These are phyloP conservation scores for Oncorhynchus keta DNA, from an alignment of 2,113 vertebrate genomes.

Conservation along the genomic window DNA sequence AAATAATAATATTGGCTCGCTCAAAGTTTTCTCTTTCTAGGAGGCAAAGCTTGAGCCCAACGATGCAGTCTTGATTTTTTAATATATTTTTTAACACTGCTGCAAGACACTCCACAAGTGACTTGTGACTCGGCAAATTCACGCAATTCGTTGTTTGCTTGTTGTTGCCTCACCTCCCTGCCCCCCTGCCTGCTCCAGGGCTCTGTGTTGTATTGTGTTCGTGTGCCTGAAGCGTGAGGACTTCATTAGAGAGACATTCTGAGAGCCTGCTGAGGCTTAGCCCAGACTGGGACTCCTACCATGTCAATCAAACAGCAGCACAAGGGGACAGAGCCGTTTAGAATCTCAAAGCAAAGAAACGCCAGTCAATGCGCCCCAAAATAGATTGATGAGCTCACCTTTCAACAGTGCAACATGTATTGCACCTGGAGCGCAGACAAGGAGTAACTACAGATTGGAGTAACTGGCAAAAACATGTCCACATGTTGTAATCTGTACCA, in stretches of 20 bases:
- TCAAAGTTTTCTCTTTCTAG: neutral
- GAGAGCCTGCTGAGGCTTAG: slow-evolving; percentile 6
- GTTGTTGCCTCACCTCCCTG: slow-evolving; percentile 13
- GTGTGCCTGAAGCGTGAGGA: slow-evolving; percentile 24
- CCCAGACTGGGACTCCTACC: slow-evolving; percentile 27
- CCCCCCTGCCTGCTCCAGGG: slow-evolving; percentile 9
- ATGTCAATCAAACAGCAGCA: slow-evolving; percentile 36
- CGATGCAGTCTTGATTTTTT: neutral
- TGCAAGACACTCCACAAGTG: slow-evolving; percentile 9
- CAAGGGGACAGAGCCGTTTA: slow-evolving; percentile 18
- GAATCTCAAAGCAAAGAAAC: slow-evolving; percentile 34
- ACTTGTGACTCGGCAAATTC: slow-evolving; percentile 15
- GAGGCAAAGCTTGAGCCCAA: neutral
- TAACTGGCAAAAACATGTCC: neutral
- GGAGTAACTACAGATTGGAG: neutral
- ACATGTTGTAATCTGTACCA: neutral
- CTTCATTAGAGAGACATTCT: slow-evolving; percentile 37
- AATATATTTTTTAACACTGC: neutral
- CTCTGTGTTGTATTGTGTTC: slow-evolving; percentile 27
- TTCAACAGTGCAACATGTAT: neutral
- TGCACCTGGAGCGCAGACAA: neutral
- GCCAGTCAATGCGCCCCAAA: slow-evolving; percentile 44
- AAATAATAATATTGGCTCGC: no score
- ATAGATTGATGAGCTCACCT: slow-evolving; percentile 44
- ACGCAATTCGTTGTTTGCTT: slow-evolving; percentile 25